These are phyloP conservation scores for Epinotia bilunana DNA, from an alignment of 2,888 invertebrate species.

Conservation along the genomic window DNA sequence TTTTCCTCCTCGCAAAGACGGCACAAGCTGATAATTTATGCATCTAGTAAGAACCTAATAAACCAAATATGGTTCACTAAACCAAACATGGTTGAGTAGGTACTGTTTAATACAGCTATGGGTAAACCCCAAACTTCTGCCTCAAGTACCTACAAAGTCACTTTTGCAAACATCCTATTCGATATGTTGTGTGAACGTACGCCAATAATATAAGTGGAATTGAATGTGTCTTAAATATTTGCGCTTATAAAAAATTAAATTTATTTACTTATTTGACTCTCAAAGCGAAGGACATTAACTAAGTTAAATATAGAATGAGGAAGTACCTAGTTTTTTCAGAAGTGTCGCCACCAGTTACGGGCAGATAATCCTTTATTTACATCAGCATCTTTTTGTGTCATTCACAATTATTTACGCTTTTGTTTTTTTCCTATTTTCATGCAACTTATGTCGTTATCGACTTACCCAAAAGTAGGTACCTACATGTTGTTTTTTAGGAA, in stretches of 20 bases:
- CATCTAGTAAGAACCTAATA: neutral
- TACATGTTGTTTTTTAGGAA: neutral
- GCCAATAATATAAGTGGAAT: slow-evolving; percentile 17
- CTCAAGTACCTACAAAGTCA: neutral
- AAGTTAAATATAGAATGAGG: slow-evolving; percentile 60
- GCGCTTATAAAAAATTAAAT: slow-evolving; percentile 34
- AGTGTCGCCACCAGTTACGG: slow-evolving; percentile 1
- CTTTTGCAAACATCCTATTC: slow-evolving; percentile 40
- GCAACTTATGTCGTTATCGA: too few relatives aligned
- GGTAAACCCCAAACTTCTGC: neutral
- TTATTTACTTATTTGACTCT: too few relatives aligned
- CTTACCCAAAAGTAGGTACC: too few relatives aligned
- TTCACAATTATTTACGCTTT: too few relatives aligned
- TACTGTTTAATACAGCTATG: neutral
- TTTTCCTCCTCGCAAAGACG: too few relatives aligned
- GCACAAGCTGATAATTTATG: too few relatives aligned
- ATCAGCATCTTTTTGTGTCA: neutral
- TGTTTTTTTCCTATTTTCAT: too few relatives aligned
- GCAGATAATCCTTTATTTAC: neutral
- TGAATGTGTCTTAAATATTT: slow-evolving; percentile 34
- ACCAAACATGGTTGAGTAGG: neutral
- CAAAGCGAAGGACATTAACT: slow-evolving; percentile 63
- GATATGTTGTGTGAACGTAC: slow-evolving; percentile 5
- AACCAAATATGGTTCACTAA: neutral
- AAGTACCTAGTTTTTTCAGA: slow-evolving; percentile 49